These are phyloP conservation scores for Tokudaia muenninki DNA, from an alignment of 2,797 vertebrate species.

Conservation along the genomic window DNA sequence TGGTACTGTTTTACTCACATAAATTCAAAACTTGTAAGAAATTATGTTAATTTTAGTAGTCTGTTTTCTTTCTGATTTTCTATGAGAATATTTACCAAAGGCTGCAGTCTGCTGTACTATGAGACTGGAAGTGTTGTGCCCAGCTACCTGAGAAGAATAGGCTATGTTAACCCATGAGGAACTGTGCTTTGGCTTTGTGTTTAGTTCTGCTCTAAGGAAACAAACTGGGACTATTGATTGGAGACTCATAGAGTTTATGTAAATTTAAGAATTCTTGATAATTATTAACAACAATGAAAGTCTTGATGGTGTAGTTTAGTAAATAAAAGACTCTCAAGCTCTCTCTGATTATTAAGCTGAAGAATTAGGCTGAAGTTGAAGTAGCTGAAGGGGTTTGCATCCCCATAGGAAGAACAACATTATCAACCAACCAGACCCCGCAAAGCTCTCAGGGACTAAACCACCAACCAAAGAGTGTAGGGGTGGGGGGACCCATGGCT, in stretches of 20 bases:
- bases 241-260: neutral
- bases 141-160: neutral
- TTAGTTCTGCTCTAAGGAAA: neutral
- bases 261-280: neutral
- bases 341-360: neutral
- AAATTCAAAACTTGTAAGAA: neutral
- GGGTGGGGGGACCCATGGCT: no score
- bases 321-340: neutral
- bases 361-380: neutral
- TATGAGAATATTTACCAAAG: neutral
- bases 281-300: neutral
- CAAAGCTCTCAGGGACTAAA: no score
- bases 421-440: no score
- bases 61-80: neutral
- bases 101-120: neutral
- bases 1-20: neutral
- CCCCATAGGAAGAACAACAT: no score
- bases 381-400: no score
- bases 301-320: neutral
- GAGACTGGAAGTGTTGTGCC: neutral
- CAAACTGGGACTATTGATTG: neutral
- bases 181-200: neutral
- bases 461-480: no score
- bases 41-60: neutral
- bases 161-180: neutral